phyloP scores from a whole-genome alignment of 2,888 invertebrate genomes.

The Conistra vaccinii region DNA sequence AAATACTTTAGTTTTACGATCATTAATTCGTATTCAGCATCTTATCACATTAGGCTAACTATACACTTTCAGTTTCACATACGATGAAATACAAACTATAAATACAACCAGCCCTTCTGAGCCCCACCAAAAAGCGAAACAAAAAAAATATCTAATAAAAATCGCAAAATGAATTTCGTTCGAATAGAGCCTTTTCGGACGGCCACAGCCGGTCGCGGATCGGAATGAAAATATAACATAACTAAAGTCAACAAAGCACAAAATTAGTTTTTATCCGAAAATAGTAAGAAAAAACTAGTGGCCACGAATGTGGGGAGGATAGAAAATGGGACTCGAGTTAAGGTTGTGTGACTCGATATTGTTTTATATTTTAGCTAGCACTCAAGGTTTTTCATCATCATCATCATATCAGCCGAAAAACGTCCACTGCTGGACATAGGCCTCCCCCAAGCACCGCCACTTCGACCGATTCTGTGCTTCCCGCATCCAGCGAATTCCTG shows the following conservation, averaged over 20 bases:
- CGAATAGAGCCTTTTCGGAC: constrained; percentile 71
- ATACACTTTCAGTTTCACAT: neutral
- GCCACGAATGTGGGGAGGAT: constrained; percentile 76
- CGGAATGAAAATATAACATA: constrained; percentile 85
- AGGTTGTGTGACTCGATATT: constrained; percentile 10
- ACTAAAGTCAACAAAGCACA: constrained; percentile 87
- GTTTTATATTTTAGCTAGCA: neutral
- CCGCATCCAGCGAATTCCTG: too few relatives aligned
- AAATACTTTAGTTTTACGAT: neutral
- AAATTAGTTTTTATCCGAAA: constrained; percentile 88
- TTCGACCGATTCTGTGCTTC: too few relatives aligned
- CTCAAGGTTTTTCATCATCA: too few relatives aligned
- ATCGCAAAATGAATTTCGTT: constrained; percentile 69
- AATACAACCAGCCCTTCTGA: constrained; percentile 29
- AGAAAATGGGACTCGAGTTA: constrained; percentile 56
- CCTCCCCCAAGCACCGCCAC: too few relatives aligned
- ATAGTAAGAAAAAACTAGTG: constrained; percentile 81
- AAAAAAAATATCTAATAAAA: constrained; percentile 69
- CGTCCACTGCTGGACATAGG: too few relatives aligned
- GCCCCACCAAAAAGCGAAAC: constrained; percentile 45
- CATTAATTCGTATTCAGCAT: neutral
- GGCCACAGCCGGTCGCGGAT: constrained; percentile 73
- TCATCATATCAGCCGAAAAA: too few relatives aligned
- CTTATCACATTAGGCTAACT: neutral
- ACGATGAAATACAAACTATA: constrained; percentile 23